Evolutionary conservation across 2,888 invertebrate species (phyloP).

Genomic region (Amorpha juglandis): DNA sequence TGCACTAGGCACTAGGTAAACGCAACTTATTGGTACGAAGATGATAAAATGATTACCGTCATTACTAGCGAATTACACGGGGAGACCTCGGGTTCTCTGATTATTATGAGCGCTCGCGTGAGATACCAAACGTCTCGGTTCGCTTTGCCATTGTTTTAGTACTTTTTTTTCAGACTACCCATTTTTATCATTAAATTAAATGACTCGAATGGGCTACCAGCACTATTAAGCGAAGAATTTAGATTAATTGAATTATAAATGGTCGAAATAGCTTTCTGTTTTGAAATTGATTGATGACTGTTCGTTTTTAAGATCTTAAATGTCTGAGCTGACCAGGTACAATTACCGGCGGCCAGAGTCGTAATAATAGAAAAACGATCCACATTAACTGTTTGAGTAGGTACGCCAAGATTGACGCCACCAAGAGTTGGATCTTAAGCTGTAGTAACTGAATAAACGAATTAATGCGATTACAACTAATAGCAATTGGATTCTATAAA

Average conservation of each 20-base stretch:
- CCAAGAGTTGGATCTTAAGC: no score
- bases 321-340: not conserved
- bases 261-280: conserved; percentile 8
- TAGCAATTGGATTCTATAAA: no score
- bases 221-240: conserved; percentile 12
- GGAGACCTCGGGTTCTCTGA: conserved; percentile 53
- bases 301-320: not conserved
- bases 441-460: no score
- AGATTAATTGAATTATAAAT: conserved; percentile 20
- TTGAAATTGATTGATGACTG: not conserved
- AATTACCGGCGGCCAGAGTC: not conserved
- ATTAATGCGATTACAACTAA: no score
- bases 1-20: conserved; percentile 56
- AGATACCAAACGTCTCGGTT: conserved; percentile 55
- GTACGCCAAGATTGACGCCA: no score
- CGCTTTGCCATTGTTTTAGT: conserved; percentile 43
- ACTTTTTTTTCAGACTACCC: conserved; percentile 39
- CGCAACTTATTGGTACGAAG: conserved; percentile 71
- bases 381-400: not conserved
- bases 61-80: conserved; percentile 73
- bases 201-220: conserved; percentile 3
- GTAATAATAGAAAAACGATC: not conserved
- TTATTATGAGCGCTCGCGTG: conserved; percentile 66
- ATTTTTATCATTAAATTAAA: conserved; percentile 21
- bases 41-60: conserved; percentile 81